Conservation (phyloP, 2,113 vertebrate genomes). For the Cavia porcellus region DNA sequence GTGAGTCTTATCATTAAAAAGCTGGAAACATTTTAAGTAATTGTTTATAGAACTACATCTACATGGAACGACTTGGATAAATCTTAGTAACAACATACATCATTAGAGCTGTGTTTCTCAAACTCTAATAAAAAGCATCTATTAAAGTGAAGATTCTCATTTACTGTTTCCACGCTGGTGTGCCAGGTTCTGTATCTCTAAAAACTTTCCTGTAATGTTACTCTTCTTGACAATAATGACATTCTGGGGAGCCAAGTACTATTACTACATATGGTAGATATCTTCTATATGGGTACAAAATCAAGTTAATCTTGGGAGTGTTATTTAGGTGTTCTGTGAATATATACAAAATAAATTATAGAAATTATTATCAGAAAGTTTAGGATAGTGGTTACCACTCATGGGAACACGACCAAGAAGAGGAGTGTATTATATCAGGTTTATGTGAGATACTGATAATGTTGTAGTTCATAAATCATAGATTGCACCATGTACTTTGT, state of each 20-base stretch:
- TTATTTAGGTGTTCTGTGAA: not conserved
- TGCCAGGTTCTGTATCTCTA: not conserved
- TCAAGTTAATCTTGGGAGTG: not conserved
- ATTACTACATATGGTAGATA: not conserved
- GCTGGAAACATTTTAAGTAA: not conserved
- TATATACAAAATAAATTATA: not conserved
- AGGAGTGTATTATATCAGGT: not conserved
- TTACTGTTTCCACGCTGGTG: not conserved
- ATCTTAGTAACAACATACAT: not conserved
- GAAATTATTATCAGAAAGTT: not conserved
- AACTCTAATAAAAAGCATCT: not conserved
- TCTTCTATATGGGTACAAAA: not conserved
- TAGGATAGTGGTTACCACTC: not conserved
- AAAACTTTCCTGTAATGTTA: not conserved
- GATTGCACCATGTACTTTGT: not conserved
- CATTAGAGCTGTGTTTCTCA: not conserved
- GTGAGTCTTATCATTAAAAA: constrained; percentile 5
- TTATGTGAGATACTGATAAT: not conserved
- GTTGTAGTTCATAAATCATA: not conserved
- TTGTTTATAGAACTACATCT: not conserved
- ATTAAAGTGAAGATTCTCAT: not conserved
- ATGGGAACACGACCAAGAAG: not conserved
- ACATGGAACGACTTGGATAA: not conserved
- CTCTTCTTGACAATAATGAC: not conserved
- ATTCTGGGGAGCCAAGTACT: not conserved